Evolutionary conservation across 2,113 vertebrate species (phyloP), one percentile per base, ranked within the genome.

Genomic region (Cheilinus undulatus): DNA sequence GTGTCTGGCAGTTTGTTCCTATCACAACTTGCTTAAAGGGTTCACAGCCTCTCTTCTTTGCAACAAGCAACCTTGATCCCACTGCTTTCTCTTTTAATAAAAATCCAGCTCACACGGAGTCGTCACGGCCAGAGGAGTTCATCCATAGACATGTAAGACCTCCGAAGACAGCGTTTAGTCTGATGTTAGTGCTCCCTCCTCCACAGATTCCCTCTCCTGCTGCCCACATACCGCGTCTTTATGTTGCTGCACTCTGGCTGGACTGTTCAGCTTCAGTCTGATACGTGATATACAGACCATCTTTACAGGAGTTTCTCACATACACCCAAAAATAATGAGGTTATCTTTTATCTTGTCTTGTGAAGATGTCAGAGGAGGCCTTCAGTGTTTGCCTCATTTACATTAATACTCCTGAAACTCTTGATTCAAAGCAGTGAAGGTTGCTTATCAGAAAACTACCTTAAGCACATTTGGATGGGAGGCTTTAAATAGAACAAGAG

Each of bases 371-470:
- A 54, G 54, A 56, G 12, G n/a, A 48, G 13, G 30, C 38, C 43
- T 15, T 22, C 51, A 26, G 17, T 26, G 1, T 20, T 61, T 50
- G 3, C 40, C 46, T 53, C 24, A n/a, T 60, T 15, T 23, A 70
- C 53, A 59, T 36, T 14, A 42, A 15, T 61, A 2, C 48, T 13
- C 51, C 23, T 53, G 8, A 48, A 24, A 45, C 6, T 53, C 53
- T 63, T 38, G 12, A 13, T 20, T 70, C 0, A 1, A 13, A 46
- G 43, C 28, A n/a, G 13, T 38, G 19, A 23, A 24, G 46, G 53
- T 23, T 5, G 28, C 32, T 73, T 64, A 49, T 60, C 15, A 54
- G 62, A 83, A 78, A 60, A 74, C 48, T 65, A 73, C 11, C 15
- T 38, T 22, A 14, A 50, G 43, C 53, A 30, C 40, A 45, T 10